phyloP scores from a whole-genome alignment of 2,797 vertebrate genomes.

The Ctenochaetus hawaiiensis region DNA sequence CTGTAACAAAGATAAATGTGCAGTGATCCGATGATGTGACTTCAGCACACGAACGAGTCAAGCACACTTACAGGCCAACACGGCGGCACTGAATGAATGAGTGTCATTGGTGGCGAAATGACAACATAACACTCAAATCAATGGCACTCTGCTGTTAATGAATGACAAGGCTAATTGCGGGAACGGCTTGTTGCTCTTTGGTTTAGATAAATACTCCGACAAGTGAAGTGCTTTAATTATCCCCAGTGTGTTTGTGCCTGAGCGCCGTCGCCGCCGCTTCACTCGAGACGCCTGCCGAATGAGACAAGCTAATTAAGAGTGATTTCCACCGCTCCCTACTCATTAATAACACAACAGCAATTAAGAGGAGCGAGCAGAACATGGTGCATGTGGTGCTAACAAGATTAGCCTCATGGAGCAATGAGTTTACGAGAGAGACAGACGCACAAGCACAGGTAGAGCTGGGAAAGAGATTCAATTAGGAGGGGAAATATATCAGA shows the following conservation, averaged over 20 bases:
- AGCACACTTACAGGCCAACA: constrained; percentile 39
- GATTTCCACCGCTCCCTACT: constrained; percentile 92
- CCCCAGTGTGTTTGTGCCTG: constrained; percentile 85
- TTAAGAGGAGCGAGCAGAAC: constrained; percentile 93
- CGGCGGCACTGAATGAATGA: constrained; percentile 41
- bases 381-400: constrained; percentile 89
- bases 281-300: constrained; percentile 93
- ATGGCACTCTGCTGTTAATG: constrained; percentile 87
- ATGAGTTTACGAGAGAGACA: constrained; percentile 62
- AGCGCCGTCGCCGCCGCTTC: constrained; percentile 77
- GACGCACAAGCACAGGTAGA: constrained; percentile 30
- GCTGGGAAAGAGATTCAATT: constrained; percentile 39
- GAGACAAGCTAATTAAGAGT: constrained; percentile 98
- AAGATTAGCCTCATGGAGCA: constrained; percentile 86
- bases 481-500: constrained; percentile 53
- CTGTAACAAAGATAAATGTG: neutral
- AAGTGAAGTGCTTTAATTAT: constrained; percentile 97
- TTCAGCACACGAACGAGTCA: constrained; percentile 29
- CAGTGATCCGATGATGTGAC: constrained; percentile 21
- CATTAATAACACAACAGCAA: constrained; percentile 99
- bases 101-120: constrained; percentile 87
- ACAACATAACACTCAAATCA: constrained; percentile 91
- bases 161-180: constrained; percentile 88
- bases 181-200: constrained; percentile 90
- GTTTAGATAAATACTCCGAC: constrained; percentile 97